Base-by-base conservation (phyloP, 2,888 invertebrate genomes). In the Parelbella ahira region DNA sequence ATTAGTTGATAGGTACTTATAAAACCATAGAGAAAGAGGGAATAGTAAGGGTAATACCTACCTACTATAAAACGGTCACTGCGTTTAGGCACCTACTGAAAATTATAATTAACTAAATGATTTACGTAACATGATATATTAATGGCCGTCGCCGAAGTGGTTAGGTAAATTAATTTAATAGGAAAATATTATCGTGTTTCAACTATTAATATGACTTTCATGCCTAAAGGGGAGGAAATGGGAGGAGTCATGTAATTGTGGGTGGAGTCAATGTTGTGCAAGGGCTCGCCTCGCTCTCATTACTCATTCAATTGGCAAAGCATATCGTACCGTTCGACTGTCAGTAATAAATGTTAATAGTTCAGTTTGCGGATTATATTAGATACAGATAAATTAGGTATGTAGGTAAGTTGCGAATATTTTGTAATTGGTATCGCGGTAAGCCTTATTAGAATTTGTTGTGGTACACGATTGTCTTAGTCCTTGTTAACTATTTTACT, bases 221-320 rank as follows among this genome's bases (percentile, higher is more conserved):
- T n/a, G n/a, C n/a, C n/a, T n/a, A 11, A 15, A 15, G 28, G 36
- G 37, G 37, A 37, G 37, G 37, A 37, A 37, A 37, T 20, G 21
- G 37, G 37, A 28, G 37, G 37, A 21, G 37, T 11, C 24, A 12
- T n/a, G 11, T 21, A 6, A 11, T 5, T 2, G 20, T 37, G 37
- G 37, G 37, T 15, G 37, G 37, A 27, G 37, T 10, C 37, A 20
- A 6, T 1, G 12, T 6, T 7, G 13, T 11, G 13, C 7, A 21
- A 34, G 33, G 23, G 33, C 33, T 34, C 12, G 37, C 37, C 27
- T 24, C 9, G 27, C 37, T 13, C 28, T n/a, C n/a, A 28, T 28
- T 37, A 37, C 7, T 33, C 8, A 27, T 37, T 28, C 37, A 12
- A 21, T 29, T n/a, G 21, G 11, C 28, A 28, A 28, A 9, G 8